phyloP scores from a whole-genome alignment of 2,888 invertebrate species.

The Venustoraphidia nigricollis region DNA sequence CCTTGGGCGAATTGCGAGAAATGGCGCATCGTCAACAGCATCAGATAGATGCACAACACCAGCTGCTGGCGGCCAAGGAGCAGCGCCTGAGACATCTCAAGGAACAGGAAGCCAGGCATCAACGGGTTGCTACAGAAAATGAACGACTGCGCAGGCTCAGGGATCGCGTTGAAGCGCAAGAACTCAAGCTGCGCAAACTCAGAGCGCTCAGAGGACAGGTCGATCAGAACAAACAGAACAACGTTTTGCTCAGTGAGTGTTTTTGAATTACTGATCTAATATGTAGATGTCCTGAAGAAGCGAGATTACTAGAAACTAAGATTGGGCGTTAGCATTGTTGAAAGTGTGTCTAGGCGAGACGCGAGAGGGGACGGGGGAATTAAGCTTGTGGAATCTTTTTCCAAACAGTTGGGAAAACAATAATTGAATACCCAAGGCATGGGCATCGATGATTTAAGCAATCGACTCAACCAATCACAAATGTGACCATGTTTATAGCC shows the following conservation, averaged over 20 bases:
- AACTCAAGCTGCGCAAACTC: conserved; percentile 81
- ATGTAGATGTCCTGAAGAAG: too few relatives aligned
- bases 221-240: conserved; percentile 81
- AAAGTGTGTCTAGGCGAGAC: too few relatives aligned
- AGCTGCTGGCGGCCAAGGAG: conserved; percentile 82
- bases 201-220: conserved; percentile 87
- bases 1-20: conserved; percentile 90
- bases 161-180: conserved; percentile 88
- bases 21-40: conserved; percentile 96
- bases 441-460: too few relatives aligned
- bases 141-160: conserved; percentile 74
- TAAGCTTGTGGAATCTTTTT: too few relatives aligned
- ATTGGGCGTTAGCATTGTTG: too few relatives aligned
- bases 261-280: too few relatives aligned
- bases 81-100: conserved; percentile 86
- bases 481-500: too few relatives aligned
- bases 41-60: conserved; percentile 92
- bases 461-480: too few relatives aligned
- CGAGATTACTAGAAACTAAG: too few relatives aligned
- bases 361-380: too few relatives aligned
- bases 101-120: conserved; percentile 75
- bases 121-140: conserved; percentile 68
- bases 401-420: too few relatives aligned
- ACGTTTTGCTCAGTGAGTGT: conserved; percentile 79
- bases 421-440: too few relatives aligned